Base-by-base conservation (phyloP, 2,888 invertebrate genomes). In the Diadromus collaris region DNA sequence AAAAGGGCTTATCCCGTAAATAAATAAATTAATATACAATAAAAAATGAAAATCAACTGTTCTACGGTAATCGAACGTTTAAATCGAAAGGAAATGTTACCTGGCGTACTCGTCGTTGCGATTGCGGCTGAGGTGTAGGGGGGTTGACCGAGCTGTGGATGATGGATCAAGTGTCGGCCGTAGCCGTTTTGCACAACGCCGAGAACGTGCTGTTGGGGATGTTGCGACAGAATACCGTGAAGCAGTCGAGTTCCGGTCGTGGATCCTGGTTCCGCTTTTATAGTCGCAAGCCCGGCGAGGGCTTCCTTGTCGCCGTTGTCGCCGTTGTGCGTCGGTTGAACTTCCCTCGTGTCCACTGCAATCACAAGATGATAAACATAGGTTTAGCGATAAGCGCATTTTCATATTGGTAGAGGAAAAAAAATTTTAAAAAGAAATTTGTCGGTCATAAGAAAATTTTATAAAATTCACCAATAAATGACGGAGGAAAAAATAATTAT, bases 311-410 rank as follows among this genome's bases (percentile, higher is more conserved):
- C 90, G 71, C 85, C 87, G 76, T 86, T 82, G 34, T 87, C 87
- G 27, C 87, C 88, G 38, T 88, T 87, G 78, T 90, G 89, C 27
- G 81, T 48, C 21, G 88, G 87, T 81, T 93, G 92, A 51, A 94
- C 92, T 86, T 94, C 92, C 83, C 94, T 93, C 56, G 95, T 94
- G 84, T 95, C 95, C 91, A 93, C 93, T 93, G 92, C 10, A 92
- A 92, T 83, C 85, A 85, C 84, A 86, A 83, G 73, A 79, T 80
- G 80, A 68, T 79, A 67, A 48, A 56, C 27, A 67, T 46, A 38
- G 27, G 38, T 13, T 51, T 34, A 60, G 34, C 34, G 41, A 56
- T 51, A 19, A 48, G 60, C 29, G 19, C 24, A 60, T 32, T 34
- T 27, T 61, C 54, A 58, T 71, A 65, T 63, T 3, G 41, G 16